phyloP scores from a whole-genome alignment of 2,888 invertebrate species.

The Pristionchus mayeri region DNA sequence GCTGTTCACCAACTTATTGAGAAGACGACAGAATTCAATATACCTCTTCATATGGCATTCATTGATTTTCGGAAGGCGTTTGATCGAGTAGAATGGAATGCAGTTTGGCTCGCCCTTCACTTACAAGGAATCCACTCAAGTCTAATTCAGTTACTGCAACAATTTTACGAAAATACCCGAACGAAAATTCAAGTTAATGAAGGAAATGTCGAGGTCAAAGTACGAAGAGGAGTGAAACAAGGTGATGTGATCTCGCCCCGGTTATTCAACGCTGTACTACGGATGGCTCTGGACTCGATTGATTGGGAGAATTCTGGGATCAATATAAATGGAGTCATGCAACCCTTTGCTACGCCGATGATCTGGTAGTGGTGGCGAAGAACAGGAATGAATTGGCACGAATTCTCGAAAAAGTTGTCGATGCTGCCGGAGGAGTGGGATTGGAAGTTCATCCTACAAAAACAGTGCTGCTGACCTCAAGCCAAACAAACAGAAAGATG shows the following conservation, averaged over 20 bases:
- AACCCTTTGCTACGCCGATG: neutral
- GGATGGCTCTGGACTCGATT: neutral
- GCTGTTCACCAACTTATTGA: no score
- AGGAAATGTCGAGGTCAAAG: neutral
- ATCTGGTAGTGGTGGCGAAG: neutral
- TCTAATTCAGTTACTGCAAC: neutral
- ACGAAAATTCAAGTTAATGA: neutral
- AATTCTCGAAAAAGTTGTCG: neutral
- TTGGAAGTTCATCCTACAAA: neutral
- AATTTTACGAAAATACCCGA: neutral
- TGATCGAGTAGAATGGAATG: no score
- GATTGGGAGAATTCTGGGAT: neutral
- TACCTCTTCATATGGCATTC: no score
- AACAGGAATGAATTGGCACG: neutral
- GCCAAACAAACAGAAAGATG: neutral
- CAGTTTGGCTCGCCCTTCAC: neutral
- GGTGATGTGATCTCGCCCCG: neutral
- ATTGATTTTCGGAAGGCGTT: no score
- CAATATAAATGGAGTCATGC: neutral
- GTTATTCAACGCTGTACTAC: neutral
- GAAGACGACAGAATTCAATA: no score
- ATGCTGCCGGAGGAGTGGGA: neutral
- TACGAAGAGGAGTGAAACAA: conserved; percentile 7
- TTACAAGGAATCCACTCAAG: neutral
- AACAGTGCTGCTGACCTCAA: neutral